A percentile compares a stretch with the other conserved stretches of the same genome.
Conservation (phyloP, 2,797 vertebrate genomes). For the Clamator glandarius region DNA sequence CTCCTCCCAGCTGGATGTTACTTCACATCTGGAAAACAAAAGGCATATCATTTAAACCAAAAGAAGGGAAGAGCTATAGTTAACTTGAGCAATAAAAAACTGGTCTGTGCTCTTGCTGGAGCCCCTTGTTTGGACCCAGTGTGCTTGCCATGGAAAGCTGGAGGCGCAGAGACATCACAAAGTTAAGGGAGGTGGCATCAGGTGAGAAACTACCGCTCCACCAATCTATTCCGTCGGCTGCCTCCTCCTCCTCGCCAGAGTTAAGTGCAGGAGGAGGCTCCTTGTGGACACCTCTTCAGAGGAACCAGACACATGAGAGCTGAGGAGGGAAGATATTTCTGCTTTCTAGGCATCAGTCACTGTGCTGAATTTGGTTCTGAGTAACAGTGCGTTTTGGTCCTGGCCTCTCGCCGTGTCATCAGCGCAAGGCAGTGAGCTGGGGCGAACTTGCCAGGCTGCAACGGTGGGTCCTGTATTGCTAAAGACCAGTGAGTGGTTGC, state of each 20-base stretch:
- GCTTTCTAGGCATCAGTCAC: neutral
- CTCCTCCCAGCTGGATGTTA: conserved; percentile 45
- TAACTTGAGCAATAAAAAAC: neutral
- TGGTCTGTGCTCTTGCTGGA: neutral
- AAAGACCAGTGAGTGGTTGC: neutral
- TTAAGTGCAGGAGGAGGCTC: neutral
- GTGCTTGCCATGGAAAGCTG: neutral
- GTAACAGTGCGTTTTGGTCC: neutral
- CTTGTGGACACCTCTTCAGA: neutral
- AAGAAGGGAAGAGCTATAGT: neutral
- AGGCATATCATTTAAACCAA: neutral
- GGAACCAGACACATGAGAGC: neutral
- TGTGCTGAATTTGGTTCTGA: neutral
- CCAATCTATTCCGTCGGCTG: neutral
- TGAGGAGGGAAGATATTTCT: neutral
- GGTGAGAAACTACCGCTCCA: neutral
- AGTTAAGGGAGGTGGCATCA: neutral
- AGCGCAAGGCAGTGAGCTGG: neutral
- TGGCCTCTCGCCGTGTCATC: neutral
- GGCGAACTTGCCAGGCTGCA: neutral
- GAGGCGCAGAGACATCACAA: neutral
- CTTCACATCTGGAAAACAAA: conserved; percentile 56
- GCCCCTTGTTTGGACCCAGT: neutral
- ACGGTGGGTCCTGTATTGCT: neutral
- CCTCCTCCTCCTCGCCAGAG: neutral